Percentiles rank a stretch among this genome's conserved stretches.
Conservation (phyloP, 2,888 invertebrate genomes). For the Griposia aprilina region DNA sequence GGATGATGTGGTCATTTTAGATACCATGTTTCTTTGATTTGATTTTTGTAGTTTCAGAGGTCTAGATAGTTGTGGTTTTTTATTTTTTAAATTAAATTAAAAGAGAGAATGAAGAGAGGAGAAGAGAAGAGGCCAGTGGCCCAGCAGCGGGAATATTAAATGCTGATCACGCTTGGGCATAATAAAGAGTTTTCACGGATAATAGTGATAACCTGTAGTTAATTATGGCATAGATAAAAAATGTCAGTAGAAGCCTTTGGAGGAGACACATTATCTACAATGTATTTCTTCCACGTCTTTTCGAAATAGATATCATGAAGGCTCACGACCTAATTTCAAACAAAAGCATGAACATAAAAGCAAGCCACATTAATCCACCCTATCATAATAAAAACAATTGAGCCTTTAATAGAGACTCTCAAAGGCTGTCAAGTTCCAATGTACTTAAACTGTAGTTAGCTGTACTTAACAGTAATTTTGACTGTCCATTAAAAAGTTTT, state of each 20-base stretch:
- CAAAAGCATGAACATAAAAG: not conserved
- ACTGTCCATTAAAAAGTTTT: conserved; percentile 84
- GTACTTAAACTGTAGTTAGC: conserved; percentile 73
- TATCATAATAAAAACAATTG: conserved; percentile 69
- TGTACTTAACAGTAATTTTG: conserved; percentile 81
- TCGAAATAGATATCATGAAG: not conserved
- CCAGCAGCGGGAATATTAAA: not conserved
- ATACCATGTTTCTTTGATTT: conserved; percentile 36
- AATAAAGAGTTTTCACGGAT: not conserved
- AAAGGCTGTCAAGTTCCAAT: conserved; percentile 79
- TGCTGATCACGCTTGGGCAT: not conserved
- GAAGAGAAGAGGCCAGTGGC: not conserved
- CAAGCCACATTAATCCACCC: not conserved
- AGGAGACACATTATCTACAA: not conserved
- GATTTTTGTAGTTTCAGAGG: not conserved
- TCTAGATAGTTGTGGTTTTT: not conserved
- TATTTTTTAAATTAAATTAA: not conserved
- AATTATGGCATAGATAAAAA: not conserved
- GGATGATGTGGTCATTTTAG: conserved; percentile 45
- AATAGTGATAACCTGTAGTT: not conserved
- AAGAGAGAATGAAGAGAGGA: not conserved
- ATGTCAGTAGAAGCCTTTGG: not conserved
- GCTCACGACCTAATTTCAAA: conserved; percentile 2
- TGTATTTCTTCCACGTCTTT: not conserved
- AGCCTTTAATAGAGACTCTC: conserved; percentile 65